Percentiles rank a stretch among this genome's conserved stretches.
phyloP scores from a whole-genome alignment of 2,888 invertebrate genomes.

The Chaitophorus viminalis region DNA sequence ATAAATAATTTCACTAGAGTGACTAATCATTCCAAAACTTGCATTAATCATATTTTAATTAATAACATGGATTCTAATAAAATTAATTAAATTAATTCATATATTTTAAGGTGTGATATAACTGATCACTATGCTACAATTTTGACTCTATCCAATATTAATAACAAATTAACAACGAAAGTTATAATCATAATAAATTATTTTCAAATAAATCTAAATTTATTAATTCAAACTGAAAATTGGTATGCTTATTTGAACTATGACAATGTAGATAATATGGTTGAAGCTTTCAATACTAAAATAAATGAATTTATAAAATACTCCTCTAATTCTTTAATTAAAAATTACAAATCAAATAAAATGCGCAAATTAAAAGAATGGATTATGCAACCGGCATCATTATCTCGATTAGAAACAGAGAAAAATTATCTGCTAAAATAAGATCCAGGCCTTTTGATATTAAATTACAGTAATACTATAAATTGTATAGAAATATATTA shows the following conservation, averaged over 20 bases:
- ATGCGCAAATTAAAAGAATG: not conserved
- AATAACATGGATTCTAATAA: not conserved
- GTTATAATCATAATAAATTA: not conserved
- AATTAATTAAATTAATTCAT: not conserved
- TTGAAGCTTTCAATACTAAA: not conserved
- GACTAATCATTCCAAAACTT: not conserved
- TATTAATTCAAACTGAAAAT: slow-evolving; percentile 1
- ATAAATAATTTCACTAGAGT: too few species aligned
- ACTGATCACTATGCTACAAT: slow-evolving; percentile 1
- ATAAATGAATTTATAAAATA: not conserved
- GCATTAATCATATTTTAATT: not conserved
- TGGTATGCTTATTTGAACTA: not conserved
- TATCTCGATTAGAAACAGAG: not conserved
- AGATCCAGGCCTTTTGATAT: not conserved
- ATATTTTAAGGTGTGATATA: not conserved
- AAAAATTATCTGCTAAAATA: slow-evolving; percentile 5
- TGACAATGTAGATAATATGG: slow-evolving; percentile 6
- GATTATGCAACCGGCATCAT: slow-evolving; percentile 17
- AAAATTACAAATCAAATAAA: not conserved
- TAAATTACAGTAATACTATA: not conserved
- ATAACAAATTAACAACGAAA: not conserved
- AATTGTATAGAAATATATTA: not conserved
- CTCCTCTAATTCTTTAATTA: not conserved
- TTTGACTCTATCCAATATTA: not conserved
- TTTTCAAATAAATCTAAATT: not conserved